These are phyloP conservation scores for western clawed frog (Xenopus tropicalis) DNA, from an alignment of 2,113 vertebrate genomes.

Conservation along the genomic window DNA sequence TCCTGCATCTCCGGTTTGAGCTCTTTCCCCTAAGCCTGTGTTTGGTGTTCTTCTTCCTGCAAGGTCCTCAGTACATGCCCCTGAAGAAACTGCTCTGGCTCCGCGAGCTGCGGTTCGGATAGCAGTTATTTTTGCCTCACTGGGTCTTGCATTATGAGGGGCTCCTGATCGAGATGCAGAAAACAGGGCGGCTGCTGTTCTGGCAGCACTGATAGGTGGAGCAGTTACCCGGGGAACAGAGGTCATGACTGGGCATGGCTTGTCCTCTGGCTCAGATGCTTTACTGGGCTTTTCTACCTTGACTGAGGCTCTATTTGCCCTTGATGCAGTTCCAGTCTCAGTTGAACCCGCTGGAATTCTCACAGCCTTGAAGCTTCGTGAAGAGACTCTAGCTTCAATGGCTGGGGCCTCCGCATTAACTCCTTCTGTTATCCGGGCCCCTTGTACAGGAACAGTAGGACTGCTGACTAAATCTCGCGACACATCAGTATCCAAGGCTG, in stretches of 20 bases:
- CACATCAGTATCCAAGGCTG: slow-evolving; percentile 32
- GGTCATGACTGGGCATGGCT: background rate
- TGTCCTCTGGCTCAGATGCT: background rate
- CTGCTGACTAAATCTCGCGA: slow-evolving; percentile 27
- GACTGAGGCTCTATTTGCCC: background rate
- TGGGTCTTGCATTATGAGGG: slow-evolving; percentile 21
- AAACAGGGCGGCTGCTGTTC: slow-evolving; percentile 37
- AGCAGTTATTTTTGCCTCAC: slow-evolving; percentile 38
- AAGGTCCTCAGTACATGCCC: background rate
- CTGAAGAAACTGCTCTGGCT: background rate
- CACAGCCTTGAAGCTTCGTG: slow-evolving; percentile 27
- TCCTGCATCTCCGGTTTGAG: slow-evolving; percentile 20
- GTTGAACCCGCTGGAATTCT: slow-evolving; percentile 23
- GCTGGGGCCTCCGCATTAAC: slow-evolving; percentile 8
- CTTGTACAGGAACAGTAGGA: slow-evolving; percentile 13
- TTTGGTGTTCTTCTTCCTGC: background rate
- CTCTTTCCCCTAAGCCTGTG: slow-evolving; percentile 6
- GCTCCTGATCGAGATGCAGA: slow-evolving; percentile 29
- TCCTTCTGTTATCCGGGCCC: slow-evolving; percentile 13
- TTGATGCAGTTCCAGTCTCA: slow-evolving; percentile 14
- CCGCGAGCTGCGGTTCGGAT: slow-evolving; percentile 25
- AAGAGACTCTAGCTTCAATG: slow-evolving; percentile 6
- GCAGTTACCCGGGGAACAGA: slow-evolving; percentile 11
- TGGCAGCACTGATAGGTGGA: slow-evolving; percentile 35
- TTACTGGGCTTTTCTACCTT: background rate